Evolutionary conservation across 64 coral and sea anemone genomes (phyloP), one percentile per base, ranked within the genome.

Genomic region (Stichodactyla mertensii): DNA sequence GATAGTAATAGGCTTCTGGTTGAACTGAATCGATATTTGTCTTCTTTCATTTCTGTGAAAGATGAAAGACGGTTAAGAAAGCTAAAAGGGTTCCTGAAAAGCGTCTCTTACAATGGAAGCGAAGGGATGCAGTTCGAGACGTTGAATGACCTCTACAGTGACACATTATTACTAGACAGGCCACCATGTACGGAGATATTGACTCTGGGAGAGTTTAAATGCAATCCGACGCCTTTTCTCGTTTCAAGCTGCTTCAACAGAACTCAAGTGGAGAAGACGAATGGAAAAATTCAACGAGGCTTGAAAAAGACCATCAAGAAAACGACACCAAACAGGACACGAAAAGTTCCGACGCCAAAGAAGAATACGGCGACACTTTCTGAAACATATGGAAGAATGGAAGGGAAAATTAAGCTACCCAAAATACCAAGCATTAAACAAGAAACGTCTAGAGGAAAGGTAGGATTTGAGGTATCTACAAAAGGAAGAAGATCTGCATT

Each of bases 231-330:
- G 24, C 89, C 95, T 4, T 98, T 98, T 66, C 62, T 98, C 16
- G 88, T 98, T 7, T 92, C 92, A 22, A 94, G 95, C 54, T 98
- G 95, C 28, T 98, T 98, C 60, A 98, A 98, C 58, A 89, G 89
- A 80, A 87, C 77, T 55, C 92, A 98, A 20, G 79, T 89, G 8
- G 79, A 23, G 54, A 82, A 51, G 1, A 89, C 11, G 10, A 89
- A 83, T 4, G 31, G 80, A 10, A 57, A 4, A 64, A 71, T 67
- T 66, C 69, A 2, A 31, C 0, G 26, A 11, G 24, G 23, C 24
- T 31, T 23, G 9, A 74, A 23, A 19, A 74, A 31, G 12, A 74
- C n/a, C 13, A 23, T 14, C 20, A 74, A 9, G 12, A 74, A 74
- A 74, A 74, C 19, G 5, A 66, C 36, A 6, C 78, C 16, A 81